Evolutionary conservation across 1,140 invertebrate species (phyloP), one percentile per base, ranked within the genome.

Genomic region (Drosophila cardini): DNA sequence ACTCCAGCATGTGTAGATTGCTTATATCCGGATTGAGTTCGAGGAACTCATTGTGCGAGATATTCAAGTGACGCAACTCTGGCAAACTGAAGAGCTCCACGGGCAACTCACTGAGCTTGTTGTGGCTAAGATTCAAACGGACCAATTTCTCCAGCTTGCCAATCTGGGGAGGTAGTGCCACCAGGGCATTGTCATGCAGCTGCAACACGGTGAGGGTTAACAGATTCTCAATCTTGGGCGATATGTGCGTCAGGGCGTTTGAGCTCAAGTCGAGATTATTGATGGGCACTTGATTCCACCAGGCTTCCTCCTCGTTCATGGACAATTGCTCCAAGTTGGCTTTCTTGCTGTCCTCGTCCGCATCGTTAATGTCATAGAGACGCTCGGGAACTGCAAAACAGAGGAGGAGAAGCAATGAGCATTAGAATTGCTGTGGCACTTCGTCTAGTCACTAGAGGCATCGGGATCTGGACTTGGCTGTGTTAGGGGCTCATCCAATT

Each of bases 221-320:
- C 42, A 98, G 93, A 70, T 95, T 94, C 72, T 94, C 93, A 71
- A 98, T 94, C 83, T 96, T 94, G 21, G 94, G 91, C 63, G 96
- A 95, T 57, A 98, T 92, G 43, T 86, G 87, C 48, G 93, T 94
- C 50, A 98, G 92, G 38, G 93, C 93, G 89, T 98, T 98, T 3
- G 95, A 97, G 72, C 96, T 96, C 34, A 98, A 93, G 89, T 98
- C 96, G 58, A 98, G 93, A 81, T 95, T 95, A 52, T 94, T 96
- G 4, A 98, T 92, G 2, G 96, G 94, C 72, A 96, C 95, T 80
- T 96, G 94, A 90, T 97, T 96, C 97, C 97, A 98, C 97, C 97
- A 98, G 48, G 94, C 94, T 63, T 94, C 94, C 43, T 94, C 93
- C 36, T 94, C 94, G 42, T 95, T 94, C 18, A 92, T 76, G 1